These are phyloP conservation scores for Philopedon plagiatum DNA, from an alignment of 2,888 invertebrate species.

Conservation along the genomic window DNA sequence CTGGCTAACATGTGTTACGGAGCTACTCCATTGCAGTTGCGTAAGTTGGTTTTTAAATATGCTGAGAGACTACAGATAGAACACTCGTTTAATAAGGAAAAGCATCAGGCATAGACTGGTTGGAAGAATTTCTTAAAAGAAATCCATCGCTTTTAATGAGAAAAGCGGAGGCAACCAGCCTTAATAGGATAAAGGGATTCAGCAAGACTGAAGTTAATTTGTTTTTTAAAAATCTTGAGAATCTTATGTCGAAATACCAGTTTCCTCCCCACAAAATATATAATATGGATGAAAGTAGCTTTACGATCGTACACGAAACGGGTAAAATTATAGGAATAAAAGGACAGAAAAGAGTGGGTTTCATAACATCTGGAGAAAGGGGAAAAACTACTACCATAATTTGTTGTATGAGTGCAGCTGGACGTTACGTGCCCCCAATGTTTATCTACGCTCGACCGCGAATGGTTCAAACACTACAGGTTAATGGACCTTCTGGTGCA, in stretches of 20 bases:
- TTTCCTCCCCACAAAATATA: neutral
- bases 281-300: neutral
- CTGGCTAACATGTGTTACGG: neutral
- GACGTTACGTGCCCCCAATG: slow-evolving; percentile 36
- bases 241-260: slow-evolving; percentile 26
- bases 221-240: slow-evolving; percentile 30
- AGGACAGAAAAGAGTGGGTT: slow-evolving; percentile 44
- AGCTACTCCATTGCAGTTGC: neutral
- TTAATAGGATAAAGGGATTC: no score
- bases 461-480: neutral
- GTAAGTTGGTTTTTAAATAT: neutral
- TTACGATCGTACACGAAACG: slow-evolving; percentile 60
- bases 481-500: slow-evolving; percentile 58
- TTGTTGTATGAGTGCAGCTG: slow-evolving; percentile 33
- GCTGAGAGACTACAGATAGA: neutral
- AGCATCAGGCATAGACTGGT: slow-evolving; percentile 11
- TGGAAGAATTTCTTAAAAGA: slow-evolving; percentile 20
- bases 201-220: slow-evolving; percentile 10
- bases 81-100: neutral
- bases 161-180: slow-evolving; percentile 8
- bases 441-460: neutral
- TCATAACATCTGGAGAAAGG: slow-evolving; percentile 45
- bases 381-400: slow-evolving; percentile 50
- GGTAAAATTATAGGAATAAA: slow-evolving; percentile 31
- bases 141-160: neutral